These are phyloP conservation scores for Camponotus pennsylvanicus DNA, from an alignment of 1,140 invertebrate species.

Conservation along the genomic window DNA sequence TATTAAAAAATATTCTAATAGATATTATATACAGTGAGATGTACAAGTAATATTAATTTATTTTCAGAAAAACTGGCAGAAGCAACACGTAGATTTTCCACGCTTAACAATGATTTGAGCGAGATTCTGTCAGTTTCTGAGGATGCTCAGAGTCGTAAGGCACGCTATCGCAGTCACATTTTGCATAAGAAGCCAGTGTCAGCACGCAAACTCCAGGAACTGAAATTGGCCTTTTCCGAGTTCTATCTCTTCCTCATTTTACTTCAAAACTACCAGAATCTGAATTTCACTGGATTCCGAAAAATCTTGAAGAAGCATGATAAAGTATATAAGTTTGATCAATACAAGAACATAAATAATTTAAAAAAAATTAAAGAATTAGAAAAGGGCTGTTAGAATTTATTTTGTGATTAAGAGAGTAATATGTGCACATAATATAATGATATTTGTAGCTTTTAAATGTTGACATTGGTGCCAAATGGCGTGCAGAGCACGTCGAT, in stretches of 20 bases:
- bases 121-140: slow-evolving; percentile 84
- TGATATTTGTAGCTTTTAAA: slow-evolving; percentile 85
- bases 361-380: slow-evolving; percentile 1
- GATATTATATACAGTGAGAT: neutral
- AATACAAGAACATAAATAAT: neutral
- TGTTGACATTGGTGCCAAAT: slow-evolving; percentile 89
- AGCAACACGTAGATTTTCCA: slow-evolving; percentile 93
- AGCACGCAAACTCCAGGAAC: slow-evolving; percentile 91
- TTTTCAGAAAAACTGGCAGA: slow-evolving; percentile 93
- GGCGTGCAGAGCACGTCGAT: slow-evolving; percentile 94
- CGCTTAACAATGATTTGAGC: slow-evolving; percentile 91
- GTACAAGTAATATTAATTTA: neutral
- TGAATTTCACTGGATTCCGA: slow-evolving; percentile 96
- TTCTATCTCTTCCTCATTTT: slow-evolving; percentile 96
- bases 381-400: neutral
- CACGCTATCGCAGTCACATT: slow-evolving; percentile 82
- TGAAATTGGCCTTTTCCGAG: slow-evolving; percentile 97
- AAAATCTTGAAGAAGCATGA: slow-evolving; percentile 98
- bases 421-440: neutral
- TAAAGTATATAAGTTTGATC: slow-evolving; percentile 88
- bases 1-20: neutral
- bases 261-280: slow-evolving; percentile 91
- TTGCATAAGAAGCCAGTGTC: slow-evolving; percentile 86
- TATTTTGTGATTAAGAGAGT: neutral
- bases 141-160: slow-evolving; percentile 85